Conservation (phyloP, 2,888 invertebrate species). For the Peribatodes rhomboidaria region DNA sequence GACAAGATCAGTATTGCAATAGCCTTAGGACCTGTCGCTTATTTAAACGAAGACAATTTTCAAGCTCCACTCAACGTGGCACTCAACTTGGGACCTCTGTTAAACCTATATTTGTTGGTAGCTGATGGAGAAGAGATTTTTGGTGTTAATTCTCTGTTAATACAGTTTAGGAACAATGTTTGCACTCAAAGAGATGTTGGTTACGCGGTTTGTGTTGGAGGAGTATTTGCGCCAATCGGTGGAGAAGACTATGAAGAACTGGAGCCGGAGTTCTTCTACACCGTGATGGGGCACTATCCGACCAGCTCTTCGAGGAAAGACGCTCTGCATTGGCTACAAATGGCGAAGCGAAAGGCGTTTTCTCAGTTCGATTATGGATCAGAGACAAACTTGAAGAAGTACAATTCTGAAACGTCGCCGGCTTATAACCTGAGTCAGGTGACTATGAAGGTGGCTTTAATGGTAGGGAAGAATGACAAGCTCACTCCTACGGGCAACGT, state of each 20-base stretch:
- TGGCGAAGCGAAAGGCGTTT: conserved; percentile 26
- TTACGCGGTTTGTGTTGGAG: conserved; percentile 34
- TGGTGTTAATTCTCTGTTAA: conserved; percentile 22
- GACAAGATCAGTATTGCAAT: conserved; percentile 80
- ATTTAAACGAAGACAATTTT: conserved; percentile 55
- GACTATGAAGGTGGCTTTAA: conserved; percentile 62
- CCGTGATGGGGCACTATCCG: conserved; percentile 54
- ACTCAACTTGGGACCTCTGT: background rate
- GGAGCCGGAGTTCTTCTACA: conserved; percentile 74
- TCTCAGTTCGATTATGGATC: conserved; percentile 33
- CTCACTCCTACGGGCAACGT: conserved; percentile 67
- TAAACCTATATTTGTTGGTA: background rate
- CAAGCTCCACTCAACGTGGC: conserved; percentile 11
- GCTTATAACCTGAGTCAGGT: conserved; percentile 46
- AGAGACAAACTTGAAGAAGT: conserved; percentile 23
- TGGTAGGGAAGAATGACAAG: conserved; percentile 83
- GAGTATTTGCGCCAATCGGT: conserved; percentile 44
- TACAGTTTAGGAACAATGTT: conserved; percentile 20
- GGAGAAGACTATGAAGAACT: conserved; percentile 84
- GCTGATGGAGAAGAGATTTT: conserved; percentile 35
- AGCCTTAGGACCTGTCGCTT: conserved; percentile 85
- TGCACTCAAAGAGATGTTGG: conserved; percentile 29
- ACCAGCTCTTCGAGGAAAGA: conserved; percentile 55
- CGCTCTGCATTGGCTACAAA: conserved; percentile 50
- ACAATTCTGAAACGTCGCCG: conserved; percentile 30